Percentiles rank a stretch among this genome's conserved stretches.
Conservation (phyloP, 2,797 vertebrate genomes). For the Danio kyathit region DNA sequence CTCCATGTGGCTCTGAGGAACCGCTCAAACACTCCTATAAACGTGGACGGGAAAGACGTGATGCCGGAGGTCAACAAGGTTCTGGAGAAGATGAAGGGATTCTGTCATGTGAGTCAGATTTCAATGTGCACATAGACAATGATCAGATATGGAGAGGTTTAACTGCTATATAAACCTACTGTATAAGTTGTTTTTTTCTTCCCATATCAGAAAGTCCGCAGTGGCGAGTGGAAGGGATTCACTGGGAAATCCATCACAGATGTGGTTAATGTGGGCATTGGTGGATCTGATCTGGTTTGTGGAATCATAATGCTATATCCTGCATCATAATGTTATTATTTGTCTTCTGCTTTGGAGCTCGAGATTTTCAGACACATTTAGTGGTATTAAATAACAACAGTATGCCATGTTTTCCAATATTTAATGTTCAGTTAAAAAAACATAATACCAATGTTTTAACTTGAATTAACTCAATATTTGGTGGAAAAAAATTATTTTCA, state of each 20-base stretch:
- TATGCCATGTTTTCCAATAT: background rate
- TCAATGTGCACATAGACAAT: background rate
- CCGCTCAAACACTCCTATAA: slow-evolving; percentile 88
- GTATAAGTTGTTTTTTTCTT: background rate
- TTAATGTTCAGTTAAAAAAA: too few relatives aligned
- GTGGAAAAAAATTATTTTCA: too few relatives aligned
- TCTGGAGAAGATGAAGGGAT: slow-evolving; percentile 95
- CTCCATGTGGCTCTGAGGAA: slow-evolving; percentile 96
- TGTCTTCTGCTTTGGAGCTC: background rate
- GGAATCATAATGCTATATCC: background rate
- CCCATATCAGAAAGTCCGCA: slow-evolving; percentile 85
- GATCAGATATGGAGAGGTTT: background rate
- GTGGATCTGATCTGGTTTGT: slow-evolving; percentile 95
- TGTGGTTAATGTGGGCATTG: slow-evolving; percentile 95
- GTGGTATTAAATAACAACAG: too few relatives aligned
- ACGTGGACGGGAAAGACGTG: slow-evolving; percentile 91
- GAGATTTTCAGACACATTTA: too few relatives aligned
- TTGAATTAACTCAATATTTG: too few relatives aligned
- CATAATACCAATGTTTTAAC: too few relatives aligned
- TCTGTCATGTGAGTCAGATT: slow-evolving; percentile 86
- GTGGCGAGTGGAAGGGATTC: slow-evolving; percentile 95
- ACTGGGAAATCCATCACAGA: slow-evolving; percentile 94
- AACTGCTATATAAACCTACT: background rate
- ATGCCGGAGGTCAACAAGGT: slow-evolving; percentile 95
- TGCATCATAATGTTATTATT: background rate